Evolutionary conservation across 2,797 vertebrate genomes (phyloP), one percentile per base, ranked within the genome.

Genomic region (Eurystomus glaucurus): DNA sequence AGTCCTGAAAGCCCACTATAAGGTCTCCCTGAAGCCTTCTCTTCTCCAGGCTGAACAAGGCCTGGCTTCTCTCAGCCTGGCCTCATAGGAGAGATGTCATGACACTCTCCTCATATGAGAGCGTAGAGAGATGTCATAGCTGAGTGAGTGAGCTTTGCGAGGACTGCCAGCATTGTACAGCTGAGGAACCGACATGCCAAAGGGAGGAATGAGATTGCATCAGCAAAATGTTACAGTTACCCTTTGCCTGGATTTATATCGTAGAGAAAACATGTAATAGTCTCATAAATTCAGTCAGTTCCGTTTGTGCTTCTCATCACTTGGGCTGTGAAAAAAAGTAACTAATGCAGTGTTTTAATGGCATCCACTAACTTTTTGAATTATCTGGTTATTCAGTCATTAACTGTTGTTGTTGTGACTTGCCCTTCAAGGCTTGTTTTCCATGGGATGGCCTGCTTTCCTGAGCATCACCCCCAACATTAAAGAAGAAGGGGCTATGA

Each of bases 401-500:
- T 97, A 81, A 93, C 25, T 83, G 58, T 39, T 60, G 28, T 78
- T 66, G 71, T 89, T 88, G 11, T 62, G 77, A 61, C 81, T 97
- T 97, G 68, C 43, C 25, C 71, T 94, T 90, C 61, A 97, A 99
- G 99, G 99, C 33, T 99, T 99, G 10, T 99, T 99, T 97, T 99
- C 99, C 80, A 99, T 99, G 99, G 99, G 99, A 93, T 99, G 99
- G 99, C 99, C 99, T 21, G 99, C 99, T 31, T 99, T 99, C 85
- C 98, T 99, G 97, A 99, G 98, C 97, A 99, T 99, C 91, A 99
- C 99, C 46, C 99, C 99, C 61, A 99, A 99, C 79, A 99, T 99
- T 89, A 99, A 99, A 97, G 99, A 99, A 98, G 99, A 99, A 97
- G 99, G 99, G 7, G 99, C 99, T 88, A 99, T 99, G 99, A 99